Percentiles rank a stretch among this genome's conserved stretches.
Evolutionary conservation across 2,113 vertebrate genomes (phyloP).

Genomic region (Vulpes lagopus): DNA sequence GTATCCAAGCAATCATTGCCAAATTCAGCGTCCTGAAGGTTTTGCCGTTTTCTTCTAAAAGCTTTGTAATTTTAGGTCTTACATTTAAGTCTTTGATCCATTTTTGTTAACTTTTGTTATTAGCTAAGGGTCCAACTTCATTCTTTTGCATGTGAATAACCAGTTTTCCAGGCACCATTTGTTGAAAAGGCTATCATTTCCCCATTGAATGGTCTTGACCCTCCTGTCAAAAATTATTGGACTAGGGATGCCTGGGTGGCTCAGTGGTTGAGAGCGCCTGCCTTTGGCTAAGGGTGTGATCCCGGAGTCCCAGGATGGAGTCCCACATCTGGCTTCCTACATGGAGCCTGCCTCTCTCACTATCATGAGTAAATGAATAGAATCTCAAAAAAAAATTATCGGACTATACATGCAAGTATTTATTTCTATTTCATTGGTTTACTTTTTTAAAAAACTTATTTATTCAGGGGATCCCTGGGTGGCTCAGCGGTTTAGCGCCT

Average conservation of each 20-base stretch:
- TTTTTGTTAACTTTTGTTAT: background rate
- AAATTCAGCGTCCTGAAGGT: background rate
- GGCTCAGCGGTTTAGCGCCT: no score
- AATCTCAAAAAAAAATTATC: background rate
- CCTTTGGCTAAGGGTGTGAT: no score
- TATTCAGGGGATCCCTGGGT: no score
- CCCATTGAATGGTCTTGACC: background rate
- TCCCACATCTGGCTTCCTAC: no score
- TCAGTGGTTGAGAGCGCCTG: no score
- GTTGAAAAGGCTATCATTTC: background rate
- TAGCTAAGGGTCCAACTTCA: background rate
- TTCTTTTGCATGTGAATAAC: background rate
- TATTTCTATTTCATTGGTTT: background rate
- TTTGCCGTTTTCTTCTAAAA: background rate
- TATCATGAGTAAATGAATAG: no score
- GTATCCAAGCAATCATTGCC: background rate
- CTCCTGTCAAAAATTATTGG: background rate
- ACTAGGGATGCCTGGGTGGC: background rate
- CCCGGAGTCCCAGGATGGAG: no score
- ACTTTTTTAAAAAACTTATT: no score
- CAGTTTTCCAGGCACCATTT: background rate
- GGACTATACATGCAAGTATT: background rate
- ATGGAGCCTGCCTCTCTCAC: no score
- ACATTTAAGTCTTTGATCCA: background rate
- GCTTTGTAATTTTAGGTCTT: background rate